phyloP scores from a whole-genome alignment of 2,797 vertebrate genomes.

The Corythornis leucogaster region DNA sequence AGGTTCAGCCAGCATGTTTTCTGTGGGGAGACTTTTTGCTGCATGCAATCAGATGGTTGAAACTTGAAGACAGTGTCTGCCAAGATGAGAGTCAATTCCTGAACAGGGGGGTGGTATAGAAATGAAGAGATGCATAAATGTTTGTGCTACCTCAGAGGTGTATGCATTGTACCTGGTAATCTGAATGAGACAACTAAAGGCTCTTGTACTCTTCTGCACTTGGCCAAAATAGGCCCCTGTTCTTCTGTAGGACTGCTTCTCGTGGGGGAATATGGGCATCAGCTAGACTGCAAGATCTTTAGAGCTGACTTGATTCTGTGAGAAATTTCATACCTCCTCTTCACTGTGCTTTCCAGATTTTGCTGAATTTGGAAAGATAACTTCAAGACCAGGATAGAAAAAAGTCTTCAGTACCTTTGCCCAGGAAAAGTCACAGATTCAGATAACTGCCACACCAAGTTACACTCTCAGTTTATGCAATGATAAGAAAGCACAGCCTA shows the following conservation, averaged over 20 bases:
- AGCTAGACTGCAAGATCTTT: neutral
- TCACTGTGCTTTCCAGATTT: neutral
- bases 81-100: neutral
- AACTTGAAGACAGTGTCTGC: constrained; percentile 37
- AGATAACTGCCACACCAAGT: neutral
- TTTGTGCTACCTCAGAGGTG: neutral
- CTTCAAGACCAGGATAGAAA: neutral
- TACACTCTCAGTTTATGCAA: neutral
- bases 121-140: constrained; percentile 5
- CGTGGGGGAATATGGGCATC: neutral
- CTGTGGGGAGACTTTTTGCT: constrained; percentile 30
- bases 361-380: neutral
- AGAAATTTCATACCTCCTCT: neutral
- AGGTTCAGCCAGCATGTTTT: neutral
- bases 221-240: neutral
- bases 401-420: neutral
- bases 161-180: neutral
- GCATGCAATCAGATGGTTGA: constrained; percentile 54
- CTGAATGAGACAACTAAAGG: neutral
- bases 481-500: neutral
- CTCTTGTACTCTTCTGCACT: neutral
- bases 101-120: neutral
- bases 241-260: neutral
- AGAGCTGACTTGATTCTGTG: neutral
- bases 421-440: neutral